phyloP scores from a whole-genome alignment of 2,113 vertebrate species.

The Hippotragus niger region DNA sequence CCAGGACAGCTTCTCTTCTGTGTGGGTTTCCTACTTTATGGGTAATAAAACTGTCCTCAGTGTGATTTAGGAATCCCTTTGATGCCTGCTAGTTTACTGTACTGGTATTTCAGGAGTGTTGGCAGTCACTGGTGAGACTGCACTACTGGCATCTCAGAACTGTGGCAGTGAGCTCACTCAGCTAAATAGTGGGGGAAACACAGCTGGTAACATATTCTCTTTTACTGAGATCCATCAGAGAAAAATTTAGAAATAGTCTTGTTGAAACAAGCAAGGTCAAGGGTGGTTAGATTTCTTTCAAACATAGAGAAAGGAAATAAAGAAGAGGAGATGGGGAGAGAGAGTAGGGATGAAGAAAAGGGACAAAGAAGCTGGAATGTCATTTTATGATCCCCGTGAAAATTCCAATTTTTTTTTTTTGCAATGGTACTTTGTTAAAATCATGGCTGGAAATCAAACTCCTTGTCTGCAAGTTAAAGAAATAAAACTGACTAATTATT shows the following conservation, averaged over 20 bases:
- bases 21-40: conserved; percentile 69
- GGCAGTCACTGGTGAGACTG: conserved; percentile 3
- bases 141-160: not conserved
- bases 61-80: conserved; percentile 73
- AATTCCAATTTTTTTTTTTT: not conserved
- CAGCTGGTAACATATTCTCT: conserved; percentile 10
- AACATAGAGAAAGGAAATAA: not conserved
- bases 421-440: not conserved
- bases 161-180: not conserved
- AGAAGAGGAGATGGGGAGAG: not conserved
- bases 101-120: conserved; percentile 63
- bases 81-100: conserved; percentile 68
- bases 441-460: not conserved
- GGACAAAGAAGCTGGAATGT: not conserved
- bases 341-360: not conserved
- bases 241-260: conserved; percentile 21
- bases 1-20: conserved; percentile 60
- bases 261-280: not conserved
- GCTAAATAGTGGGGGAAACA: not conserved
- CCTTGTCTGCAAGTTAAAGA: not conserved
- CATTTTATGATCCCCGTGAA: not conserved
- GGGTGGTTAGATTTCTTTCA: not conserved
- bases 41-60: conserved; percentile 69
- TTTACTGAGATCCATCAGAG: not conserved
- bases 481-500: not conserved